Percentiles rank a stretch among this genome's conserved stretches.
Evolutionary conservation across 1,140 invertebrate genomes (phyloP).

Genomic region (Scaptomyza montana): DNA sequence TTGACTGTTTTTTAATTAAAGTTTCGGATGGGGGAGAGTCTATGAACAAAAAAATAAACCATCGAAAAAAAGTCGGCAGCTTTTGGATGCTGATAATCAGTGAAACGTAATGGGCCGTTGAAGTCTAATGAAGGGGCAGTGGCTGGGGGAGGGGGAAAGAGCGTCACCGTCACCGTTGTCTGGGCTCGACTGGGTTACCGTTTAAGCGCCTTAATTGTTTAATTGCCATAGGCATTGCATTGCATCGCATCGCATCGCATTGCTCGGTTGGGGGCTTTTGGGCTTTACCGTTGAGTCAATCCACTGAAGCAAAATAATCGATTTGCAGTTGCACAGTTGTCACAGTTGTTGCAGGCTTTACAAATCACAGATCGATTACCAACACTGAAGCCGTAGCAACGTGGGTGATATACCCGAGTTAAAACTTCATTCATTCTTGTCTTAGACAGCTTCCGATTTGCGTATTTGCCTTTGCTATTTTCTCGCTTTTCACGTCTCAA

Average conservation of each 20-base stretch:
- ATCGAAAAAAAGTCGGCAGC: constrained; percentile 29
- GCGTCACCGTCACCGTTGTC: constrained; percentile 33
- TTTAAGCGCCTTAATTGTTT: constrained; percentile 77
- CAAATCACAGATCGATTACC: constrained; percentile 8
- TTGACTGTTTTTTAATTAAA: constrained; percentile 70
- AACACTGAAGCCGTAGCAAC: constrained; percentile 30
- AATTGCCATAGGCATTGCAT: constrained; percentile 59
- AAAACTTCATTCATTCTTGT: constrained; percentile 5
- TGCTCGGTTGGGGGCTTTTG: constrained; percentile 52
- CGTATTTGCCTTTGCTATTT: too few relatives aligned
- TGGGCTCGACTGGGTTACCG: constrained; percentile 45
- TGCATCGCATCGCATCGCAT: constrained; percentile 2
- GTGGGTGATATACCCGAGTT: constrained; percentile 14
- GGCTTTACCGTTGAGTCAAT: constrained; percentile 58
- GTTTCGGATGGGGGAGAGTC: constrained; percentile 33
- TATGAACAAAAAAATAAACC: constrained; percentile 23
- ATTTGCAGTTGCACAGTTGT: constrained; percentile 55
- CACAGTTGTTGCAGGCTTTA: neutral
- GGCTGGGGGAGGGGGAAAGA: constrained; percentile 12
- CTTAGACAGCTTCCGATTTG: constrained; percentile 1
- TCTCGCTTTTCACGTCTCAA: too few relatives aligned
- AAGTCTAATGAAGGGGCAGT: constrained; percentile 4
- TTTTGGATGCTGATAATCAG: constrained; percentile 50
- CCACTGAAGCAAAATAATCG: constrained; percentile 69
- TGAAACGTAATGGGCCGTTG: constrained; percentile 52